A percentile compares a stretch with the other conserved stretches of the same genome.
Conservation (phyloP, 2,888 invertebrate genomes). For the Agonopterix subpropinquella region DNA sequence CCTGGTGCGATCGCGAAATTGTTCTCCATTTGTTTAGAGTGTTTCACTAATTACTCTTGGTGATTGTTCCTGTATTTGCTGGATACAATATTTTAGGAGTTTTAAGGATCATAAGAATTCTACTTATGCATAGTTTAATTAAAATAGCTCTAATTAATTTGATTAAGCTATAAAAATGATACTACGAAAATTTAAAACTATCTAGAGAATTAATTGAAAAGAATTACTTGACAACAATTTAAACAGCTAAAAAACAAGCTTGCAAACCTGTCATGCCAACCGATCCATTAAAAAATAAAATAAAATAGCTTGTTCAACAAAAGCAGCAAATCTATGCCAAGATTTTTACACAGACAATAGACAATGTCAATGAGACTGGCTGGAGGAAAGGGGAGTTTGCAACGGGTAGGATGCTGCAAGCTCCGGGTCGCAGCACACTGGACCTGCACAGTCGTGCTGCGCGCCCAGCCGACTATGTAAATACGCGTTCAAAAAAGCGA, state of each 20-base stretch:
- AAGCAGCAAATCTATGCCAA: slow-evolving; percentile 4
- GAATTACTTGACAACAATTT: background rate
- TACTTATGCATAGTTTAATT: no score
- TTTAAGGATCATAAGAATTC: no score
- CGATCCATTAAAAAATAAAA: background rate
- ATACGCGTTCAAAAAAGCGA: slow-evolving; percentile 1
- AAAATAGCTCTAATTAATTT: no score
- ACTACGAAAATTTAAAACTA: no score
- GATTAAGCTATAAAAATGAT: no score
- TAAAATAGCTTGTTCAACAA: background rate
- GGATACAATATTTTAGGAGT: no score
- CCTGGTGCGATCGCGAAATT: slow-evolving; percentile 16
- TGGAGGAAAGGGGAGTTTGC: slow-evolving; percentile 13
- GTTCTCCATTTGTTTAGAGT: background rate
- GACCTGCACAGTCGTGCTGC: slow-evolving; percentile 15
- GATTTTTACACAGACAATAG: slow-evolving; percentile 9
- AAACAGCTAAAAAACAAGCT: no score
- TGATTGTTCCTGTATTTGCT: no score
- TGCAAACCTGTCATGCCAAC: background rate
- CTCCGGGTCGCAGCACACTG: slow-evolving; percentile 18
- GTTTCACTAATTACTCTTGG: background rate
- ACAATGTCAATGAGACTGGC: slow-evolving; percentile 12
- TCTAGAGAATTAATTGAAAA: background rate
- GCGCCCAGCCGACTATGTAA: slow-evolving; percentile 3
- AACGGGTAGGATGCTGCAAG: slow-evolving; percentile 30